These are phyloP conservation scores for Cyanistes caeruleus DNA, from an alignment of 2,113 vertebrate species.

Conservation along the genomic window DNA sequence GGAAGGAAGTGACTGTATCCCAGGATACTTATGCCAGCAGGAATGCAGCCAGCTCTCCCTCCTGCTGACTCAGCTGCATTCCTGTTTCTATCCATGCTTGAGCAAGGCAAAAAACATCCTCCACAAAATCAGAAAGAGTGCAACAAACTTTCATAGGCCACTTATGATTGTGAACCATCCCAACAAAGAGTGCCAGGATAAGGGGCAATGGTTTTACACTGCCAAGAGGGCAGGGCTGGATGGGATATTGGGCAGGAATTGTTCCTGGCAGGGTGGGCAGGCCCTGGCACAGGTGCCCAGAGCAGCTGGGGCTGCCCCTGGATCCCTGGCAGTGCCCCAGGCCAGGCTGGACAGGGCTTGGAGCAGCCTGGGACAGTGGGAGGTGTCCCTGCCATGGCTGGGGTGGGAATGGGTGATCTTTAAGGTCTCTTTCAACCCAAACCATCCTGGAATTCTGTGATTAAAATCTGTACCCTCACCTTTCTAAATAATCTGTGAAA, in stretches of 20 bases:
- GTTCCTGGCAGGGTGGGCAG: fast-evolving
- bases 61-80: background rate
- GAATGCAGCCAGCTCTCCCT: background rate
- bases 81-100: fast-evolving
- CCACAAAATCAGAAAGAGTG: background rate
- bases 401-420: fast-evolving
- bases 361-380: fast-evolving
- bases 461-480: background rate
- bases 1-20: background rate
- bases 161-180: background rate
- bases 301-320: background rate
- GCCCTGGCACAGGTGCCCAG: background rate
- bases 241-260: fast-evolving
- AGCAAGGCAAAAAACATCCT: fast-evolving
- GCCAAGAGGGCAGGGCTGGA: background rate
- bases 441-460: background rate
- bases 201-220: background rate
- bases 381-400: background rate
- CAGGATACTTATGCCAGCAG: fast-evolving
- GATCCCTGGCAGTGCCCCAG: background rate
- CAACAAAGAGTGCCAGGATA: background rate
- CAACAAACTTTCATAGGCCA: background rate
- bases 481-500: background rate
- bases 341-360: fast-evolving
- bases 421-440: background rate